phyloP scores from a whole-genome alignment of 2,888 invertebrate species.

The Volucella inanis region DNA sequence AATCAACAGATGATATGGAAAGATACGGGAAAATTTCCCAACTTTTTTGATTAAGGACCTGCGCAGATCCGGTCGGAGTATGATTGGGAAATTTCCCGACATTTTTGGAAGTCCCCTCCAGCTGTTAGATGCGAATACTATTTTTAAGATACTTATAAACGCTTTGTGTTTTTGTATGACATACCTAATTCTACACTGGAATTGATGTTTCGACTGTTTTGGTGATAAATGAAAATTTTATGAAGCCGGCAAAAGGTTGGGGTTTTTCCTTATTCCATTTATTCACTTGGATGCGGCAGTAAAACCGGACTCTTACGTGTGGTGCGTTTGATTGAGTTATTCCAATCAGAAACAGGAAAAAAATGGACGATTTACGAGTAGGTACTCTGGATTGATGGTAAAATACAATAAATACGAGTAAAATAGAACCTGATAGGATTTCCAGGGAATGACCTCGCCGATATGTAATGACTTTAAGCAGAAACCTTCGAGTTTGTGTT shows the following conservation, averaged over 20 bases:
- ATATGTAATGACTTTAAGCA: too few species aligned
- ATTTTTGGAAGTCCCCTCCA: background rate
- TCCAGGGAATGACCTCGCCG: too few species aligned
- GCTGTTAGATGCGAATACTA: too few species aligned
- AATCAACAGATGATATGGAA: constrained; percentile 62
- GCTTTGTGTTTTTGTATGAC: constrained; percentile 13
- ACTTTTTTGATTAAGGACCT: background rate
- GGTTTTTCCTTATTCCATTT: constrained; percentile 3
- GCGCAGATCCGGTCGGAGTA: too few species aligned
- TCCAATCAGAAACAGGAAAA: constrained; percentile 25
- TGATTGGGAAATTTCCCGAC: constrained; percentile 7
- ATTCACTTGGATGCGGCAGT: constrained; percentile 18
- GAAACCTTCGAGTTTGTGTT: too few species aligned
- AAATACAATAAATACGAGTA: background rate
- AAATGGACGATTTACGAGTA: background rate
- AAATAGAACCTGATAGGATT: background rate
- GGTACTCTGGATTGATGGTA: constrained; percentile 15
- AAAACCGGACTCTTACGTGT: constrained; percentile 21
- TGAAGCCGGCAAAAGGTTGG: constrained; percentile 14
- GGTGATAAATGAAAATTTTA: constrained; percentile 25
- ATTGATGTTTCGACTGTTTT: background rate
- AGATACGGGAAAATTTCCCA: constrained; percentile 37
- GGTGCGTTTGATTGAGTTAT: constrained; percentile 23
- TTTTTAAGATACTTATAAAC: background rate
- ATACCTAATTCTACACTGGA: constrained; percentile 12